phyloP scores from a whole-genome alignment of 2,113 vertebrate species.

The Merops nubicus region DNA sequence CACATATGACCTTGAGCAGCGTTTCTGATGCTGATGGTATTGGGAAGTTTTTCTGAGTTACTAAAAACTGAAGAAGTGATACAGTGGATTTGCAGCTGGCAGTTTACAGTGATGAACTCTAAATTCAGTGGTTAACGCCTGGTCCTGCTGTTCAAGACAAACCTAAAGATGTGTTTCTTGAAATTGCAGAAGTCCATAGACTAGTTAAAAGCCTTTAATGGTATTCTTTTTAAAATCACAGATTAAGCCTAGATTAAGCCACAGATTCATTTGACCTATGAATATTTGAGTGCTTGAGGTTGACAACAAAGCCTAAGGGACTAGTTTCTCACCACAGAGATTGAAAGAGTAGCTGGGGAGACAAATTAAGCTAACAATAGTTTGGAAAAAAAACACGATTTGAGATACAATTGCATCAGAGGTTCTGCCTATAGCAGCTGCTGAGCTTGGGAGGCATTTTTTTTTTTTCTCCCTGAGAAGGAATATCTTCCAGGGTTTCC shows the following conservation, averaged over 20 bases:
- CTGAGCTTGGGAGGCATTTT: not conserved
- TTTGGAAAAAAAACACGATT: not conserved
- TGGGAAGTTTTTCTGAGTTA: not conserved
- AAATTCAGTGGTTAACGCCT: not conserved
- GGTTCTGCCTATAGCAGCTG: not conserved
- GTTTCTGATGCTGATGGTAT: not conserved
- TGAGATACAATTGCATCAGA: not conserved
- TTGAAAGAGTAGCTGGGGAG: not conserved
- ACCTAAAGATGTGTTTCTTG: not conserved
- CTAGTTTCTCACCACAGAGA: not conserved
- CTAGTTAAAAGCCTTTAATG: not conserved
- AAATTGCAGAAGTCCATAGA: not conserved
- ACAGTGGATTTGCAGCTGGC: not conserved
- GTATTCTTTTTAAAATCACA: not conserved
- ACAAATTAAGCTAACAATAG: not conserved
- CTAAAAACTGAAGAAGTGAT: not conserved
- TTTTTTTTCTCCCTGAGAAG: rapidly evolving
- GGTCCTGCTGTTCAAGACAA: not conserved
- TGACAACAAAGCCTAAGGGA: not conserved
- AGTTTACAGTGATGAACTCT: not conserved
- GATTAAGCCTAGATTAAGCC: no score
- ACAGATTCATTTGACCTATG: not conserved
- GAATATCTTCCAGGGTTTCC: not conserved
- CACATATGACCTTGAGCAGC: not conserved
- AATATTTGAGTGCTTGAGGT: not conserved